Conservation (phyloP, 2,113 vertebrate genomes). For the Burhinus bistriatus region DNA sequence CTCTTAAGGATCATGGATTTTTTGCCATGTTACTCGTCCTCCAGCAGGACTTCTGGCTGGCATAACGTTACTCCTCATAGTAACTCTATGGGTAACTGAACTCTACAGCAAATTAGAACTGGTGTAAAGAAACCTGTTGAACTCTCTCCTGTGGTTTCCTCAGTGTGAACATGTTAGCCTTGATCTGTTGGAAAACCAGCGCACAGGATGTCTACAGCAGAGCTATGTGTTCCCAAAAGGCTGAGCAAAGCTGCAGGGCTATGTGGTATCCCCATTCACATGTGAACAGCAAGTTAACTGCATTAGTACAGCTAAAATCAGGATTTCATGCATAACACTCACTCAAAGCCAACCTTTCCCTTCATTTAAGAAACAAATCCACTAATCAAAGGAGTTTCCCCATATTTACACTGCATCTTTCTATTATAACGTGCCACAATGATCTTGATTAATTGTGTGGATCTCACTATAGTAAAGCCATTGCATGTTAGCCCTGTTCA, state of each 20-base stretch:
- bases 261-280: background rate
- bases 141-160: background rate
- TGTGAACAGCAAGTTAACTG: background rate
- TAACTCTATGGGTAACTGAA: background rate
- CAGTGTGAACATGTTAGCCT: background rate
- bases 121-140: background rate
- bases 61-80: background rate
- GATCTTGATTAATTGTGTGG: background rate
- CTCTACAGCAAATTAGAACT: background rate
- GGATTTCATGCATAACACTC: background rate
- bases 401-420: background rate
- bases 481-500: background rate
- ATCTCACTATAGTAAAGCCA: background rate
- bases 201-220: background rate
- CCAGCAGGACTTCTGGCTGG: background rate
- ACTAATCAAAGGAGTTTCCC: background rate
- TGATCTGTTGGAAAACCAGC: background rate
- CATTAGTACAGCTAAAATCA: background rate
- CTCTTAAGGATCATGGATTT: background rate
- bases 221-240: background rate
- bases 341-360: background rate
- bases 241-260: background rate
- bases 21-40: background rate
- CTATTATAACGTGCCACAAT: background rate
- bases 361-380: background rate